A percentile compares a stretch with the other conserved stretches of the same genome.
Evolutionary conservation across 1,140 invertebrate species (phyloP).

Genomic region (Cyclargus thomasi): DNA sequence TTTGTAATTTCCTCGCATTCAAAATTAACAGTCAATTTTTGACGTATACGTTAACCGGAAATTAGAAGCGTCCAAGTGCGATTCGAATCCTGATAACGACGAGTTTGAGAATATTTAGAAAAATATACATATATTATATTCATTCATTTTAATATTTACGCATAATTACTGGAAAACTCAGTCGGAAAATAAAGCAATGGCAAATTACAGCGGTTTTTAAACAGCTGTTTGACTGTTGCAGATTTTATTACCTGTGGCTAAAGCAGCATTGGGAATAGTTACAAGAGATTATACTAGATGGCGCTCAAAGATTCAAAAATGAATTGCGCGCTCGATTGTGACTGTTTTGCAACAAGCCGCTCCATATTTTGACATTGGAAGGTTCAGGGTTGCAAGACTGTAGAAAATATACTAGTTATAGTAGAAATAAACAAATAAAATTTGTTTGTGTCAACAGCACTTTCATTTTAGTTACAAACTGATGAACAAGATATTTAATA

Average conservation of each 20-base stretch:
- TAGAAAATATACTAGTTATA: conserved; percentile 17
- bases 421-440: not conserved
- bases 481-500: too few species aligned
- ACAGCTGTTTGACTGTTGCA: not conserved
- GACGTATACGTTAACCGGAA: not conserved
- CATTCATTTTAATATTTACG: too few species aligned
- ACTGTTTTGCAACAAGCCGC: conserved; percentile 41
- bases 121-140: too few species aligned
- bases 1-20: not conserved
- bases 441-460: too few species aligned
- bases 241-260: not conserved
- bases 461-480: too few species aligned
- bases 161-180: too few species aligned
- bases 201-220: too few species aligned
- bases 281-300: conserved; percentile 34
- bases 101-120: too few species aligned
- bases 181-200: too few species aligned
- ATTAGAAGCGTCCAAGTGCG: too few species aligned
- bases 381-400: conserved; percentile 30
- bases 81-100: too few species aligned
- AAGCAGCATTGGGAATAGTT: not conserved
- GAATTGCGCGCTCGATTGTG: conserved; percentile 47
- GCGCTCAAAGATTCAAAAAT: conserved; percentile 30
- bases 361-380: conserved; percentile 40
- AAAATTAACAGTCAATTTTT: not conserved